Percentiles rank a stretch among this genome's conserved stretches.
phyloP scores from a whole-genome alignment of 2,888 invertebrate genomes.

The Tetropium fuscum region DNA sequence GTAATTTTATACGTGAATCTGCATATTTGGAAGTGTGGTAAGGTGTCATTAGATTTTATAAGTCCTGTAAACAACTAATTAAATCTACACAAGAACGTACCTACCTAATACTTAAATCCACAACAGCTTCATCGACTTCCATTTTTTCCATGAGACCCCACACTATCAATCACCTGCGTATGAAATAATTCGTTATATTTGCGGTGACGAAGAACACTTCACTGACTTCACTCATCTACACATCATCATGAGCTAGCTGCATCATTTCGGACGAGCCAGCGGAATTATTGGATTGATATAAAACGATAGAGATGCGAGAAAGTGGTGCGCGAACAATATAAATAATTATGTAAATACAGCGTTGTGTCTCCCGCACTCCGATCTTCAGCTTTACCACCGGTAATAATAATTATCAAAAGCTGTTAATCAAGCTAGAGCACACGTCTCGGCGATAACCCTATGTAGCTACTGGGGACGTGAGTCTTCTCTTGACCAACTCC shows the following conservation, averaged over 20 bases:
- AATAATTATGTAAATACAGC: slow-evolving; percentile 28
- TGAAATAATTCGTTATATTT: slow-evolving; percentile 22
- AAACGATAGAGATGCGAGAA: slow-evolving; percentile 25
- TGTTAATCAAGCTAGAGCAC: slow-evolving; percentile 57
- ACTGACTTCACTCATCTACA: slow-evolving; percentile 25
- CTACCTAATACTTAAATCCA: slow-evolving; percentile 89
- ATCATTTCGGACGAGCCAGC: slow-evolving; percentile 8
- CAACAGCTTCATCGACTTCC: slow-evolving; percentile 91
- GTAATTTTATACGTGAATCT: no score
- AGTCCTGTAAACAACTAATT: no score
- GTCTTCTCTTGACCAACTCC: slow-evolving; percentile 34
- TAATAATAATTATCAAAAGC: slow-evolving; percentile 53
- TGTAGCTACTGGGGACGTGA: slow-evolving; percentile 30
- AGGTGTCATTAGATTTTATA: no score
- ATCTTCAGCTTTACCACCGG: slow-evolving; percentile 28
- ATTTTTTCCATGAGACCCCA: slow-evolving; percentile 73
- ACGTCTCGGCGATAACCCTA: slow-evolving; percentile 44
- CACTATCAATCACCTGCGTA: slow-evolving; percentile 24
- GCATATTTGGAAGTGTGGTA: no score
- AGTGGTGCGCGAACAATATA: slow-evolving; percentile 28
- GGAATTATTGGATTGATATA: slow-evolving; percentile 14
- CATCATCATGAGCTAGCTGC: slow-evolving; percentile 11
- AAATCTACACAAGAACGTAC: no score
- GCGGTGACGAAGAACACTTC: slow-evolving; percentile 11
- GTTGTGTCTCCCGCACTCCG: slow-evolving; percentile 31